A percentile compares a stretch with the other conserved stretches of the same genome.
Evolutionary conservation across 2,888 invertebrate genomes (phyloP).

Genomic region (Rhagophthalmus giganteus): DNA sequence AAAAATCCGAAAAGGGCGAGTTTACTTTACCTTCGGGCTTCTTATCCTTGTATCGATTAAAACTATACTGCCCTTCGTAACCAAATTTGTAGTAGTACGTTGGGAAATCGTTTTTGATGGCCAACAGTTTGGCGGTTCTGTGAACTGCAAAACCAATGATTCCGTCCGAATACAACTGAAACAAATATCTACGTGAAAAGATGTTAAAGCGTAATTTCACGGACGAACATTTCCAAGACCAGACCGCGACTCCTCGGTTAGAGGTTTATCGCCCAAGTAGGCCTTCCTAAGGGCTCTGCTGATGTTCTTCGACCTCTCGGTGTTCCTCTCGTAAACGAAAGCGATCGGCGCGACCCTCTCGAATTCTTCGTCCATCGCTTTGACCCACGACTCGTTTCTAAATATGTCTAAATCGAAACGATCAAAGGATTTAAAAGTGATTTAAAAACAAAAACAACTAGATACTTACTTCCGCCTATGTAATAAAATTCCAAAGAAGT

Average conservation of each 20-base stretch:
- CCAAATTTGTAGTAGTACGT: constrained; percentile 67
- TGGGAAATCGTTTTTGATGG: constrained; percentile 58
- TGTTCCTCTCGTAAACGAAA: constrained; percentile 63
- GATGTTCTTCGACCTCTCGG: constrained; percentile 58
- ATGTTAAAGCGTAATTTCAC: neutral
- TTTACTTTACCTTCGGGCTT: neutral
- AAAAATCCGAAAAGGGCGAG: neutral
- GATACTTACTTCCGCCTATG: constrained; percentile 60
- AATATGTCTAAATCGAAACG: constrained; percentile 60
- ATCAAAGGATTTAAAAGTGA: too few relatives aligned
- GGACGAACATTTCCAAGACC: constrained; percentile 52
- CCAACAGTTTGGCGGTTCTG: constrained; percentile 63
- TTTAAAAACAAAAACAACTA: neutral
- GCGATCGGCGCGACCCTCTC: constrained; percentile 66
- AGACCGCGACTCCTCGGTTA: constrained; percentile 50
- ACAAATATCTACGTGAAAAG: constrained; percentile 3
- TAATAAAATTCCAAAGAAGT: constrained; percentile 68
- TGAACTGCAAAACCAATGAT: constrained; percentile 63
- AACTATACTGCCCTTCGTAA: constrained; percentile 64
- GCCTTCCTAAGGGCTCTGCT: constrained; percentile 58
- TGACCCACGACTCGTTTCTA: constrained; percentile 58
- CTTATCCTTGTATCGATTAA: neutral
- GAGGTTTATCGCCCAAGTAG: constrained; percentile 55
- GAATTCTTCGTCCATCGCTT: constrained; percentile 64
- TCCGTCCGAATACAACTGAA: constrained; percentile 63